phyloP scores from a whole-genome alignment of 2,797 vertebrate species.

The Pachyuromys duprasi region DNA sequence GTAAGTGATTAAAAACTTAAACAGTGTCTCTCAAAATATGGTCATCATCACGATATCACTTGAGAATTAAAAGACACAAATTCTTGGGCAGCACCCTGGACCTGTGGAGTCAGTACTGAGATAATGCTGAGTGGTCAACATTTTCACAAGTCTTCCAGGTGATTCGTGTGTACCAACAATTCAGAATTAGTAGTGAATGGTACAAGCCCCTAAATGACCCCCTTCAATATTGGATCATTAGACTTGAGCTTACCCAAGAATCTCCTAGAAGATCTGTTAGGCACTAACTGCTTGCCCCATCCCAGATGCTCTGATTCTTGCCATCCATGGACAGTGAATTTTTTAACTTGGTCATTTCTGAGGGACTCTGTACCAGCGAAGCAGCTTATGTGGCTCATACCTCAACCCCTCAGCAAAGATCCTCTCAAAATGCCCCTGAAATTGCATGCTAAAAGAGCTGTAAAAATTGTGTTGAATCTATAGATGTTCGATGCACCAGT shows the following conservation, averaged over 20 bases:
- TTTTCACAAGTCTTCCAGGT: no score
- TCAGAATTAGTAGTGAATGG: background rate
- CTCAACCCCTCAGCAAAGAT: background rate
- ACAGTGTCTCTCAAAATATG: background rate
- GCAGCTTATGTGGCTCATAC: background rate
- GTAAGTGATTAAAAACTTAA: background rate
- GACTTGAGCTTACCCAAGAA: background rate
- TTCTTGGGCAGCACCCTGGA: background rate
- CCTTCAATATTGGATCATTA: background rate
- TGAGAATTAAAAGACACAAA: background rate
- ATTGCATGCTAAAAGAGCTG: slow-evolving; percentile 35
- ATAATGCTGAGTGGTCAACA: background rate
- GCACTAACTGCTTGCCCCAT: background rate
- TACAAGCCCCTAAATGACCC: background rate
- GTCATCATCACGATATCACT: background rate
- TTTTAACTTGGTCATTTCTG: background rate
- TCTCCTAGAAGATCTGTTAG: background rate
- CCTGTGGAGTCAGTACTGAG: background rate
- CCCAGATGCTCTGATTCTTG: background rate
- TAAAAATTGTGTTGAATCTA: slow-evolving; percentile 9
- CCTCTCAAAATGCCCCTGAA: background rate
- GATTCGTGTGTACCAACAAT: background rate
- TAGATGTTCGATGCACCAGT: background rate
- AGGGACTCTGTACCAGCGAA: background rate
- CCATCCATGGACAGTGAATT: background rate